A percentile compares a stretch with the other conserved stretches of the same genome.
Conservation (phyloP, 2,113 vertebrate species). For the Choloepus hoffmanni region DNA sequence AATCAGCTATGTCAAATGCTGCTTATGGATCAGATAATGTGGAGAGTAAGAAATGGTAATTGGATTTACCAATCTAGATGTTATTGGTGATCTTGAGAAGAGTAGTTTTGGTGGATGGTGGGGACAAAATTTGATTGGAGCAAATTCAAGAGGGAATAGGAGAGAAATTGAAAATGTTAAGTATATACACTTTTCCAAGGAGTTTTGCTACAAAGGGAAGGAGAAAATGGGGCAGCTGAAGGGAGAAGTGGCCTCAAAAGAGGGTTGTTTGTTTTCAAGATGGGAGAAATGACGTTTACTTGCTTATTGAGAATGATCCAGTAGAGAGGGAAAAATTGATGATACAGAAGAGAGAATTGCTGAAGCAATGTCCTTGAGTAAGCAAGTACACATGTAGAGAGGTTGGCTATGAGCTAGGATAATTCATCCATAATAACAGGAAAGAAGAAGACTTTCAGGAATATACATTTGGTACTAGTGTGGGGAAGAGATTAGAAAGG, state of each 20-base stretch:
- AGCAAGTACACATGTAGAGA: neutral
- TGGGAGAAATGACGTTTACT: neutral
- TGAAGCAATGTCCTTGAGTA: neutral
- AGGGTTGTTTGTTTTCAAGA: slow-evolving; percentile 3
- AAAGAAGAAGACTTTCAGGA: neutral
- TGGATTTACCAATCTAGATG: neutral
- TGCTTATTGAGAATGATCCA: neutral
- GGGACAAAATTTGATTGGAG: neutral
- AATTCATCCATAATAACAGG: neutral
- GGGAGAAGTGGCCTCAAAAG: neutral
- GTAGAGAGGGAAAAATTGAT: too few species aligned
- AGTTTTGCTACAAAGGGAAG: slow-evolving; percentile 45
- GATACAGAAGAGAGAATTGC: neutral
- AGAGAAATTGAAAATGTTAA: neutral
- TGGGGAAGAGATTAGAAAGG: neutral
- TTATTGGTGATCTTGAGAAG: neutral
- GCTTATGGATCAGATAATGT: neutral
- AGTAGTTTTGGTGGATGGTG: neutral
- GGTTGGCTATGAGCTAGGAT: neutral
- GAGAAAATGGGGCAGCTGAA: neutral
- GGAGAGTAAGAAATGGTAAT: neutral
- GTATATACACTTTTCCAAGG: neutral
- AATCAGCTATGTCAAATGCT: neutral
- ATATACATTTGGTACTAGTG: neutral
- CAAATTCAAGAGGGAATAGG: neutral